phyloP scores from a whole-genome alignment of 2,797 vertebrate species.

The Hippoglossus hippoglossus region DNA sequence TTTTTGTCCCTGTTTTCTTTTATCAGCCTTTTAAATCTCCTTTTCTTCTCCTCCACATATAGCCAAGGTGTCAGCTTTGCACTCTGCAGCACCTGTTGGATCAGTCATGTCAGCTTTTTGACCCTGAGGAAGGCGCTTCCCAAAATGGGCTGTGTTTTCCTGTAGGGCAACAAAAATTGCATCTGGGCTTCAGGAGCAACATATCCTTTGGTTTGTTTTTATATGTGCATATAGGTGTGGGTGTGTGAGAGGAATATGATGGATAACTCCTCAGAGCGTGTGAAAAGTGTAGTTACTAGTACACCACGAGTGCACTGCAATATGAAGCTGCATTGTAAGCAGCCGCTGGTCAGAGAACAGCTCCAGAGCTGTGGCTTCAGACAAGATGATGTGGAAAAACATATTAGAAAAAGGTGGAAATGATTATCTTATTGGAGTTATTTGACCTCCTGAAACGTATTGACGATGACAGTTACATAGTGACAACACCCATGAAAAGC shows the following conservation, averaged over 20 bases:
- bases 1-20: conserved; percentile 45
- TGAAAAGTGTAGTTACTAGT: conserved; percentile 15
- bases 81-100: conserved; percentile 51
- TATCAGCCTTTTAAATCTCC: conserved; percentile 60
- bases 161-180: conserved; percentile 27
- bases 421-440: not conserved
- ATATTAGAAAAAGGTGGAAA: not conserved
- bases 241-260: not conserved
- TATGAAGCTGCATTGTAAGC: not conserved
- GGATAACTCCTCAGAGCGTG: conserved; percentile 2
- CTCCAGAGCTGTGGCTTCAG: not conserved
- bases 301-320: conserved; percentile 4
- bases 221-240: conserved; percentile 30
- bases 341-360: conserved; percentile 1
- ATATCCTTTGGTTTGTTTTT: conserved; percentile 31
- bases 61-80: conserved; percentile 15
- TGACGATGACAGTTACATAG: not conserved
- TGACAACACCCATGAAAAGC: not conserved
- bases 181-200: conserved; percentile 36
- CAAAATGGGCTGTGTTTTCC: conserved; percentile 31
- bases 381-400: not conserved
- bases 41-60: conserved; percentile 17
- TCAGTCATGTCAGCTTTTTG: conserved; percentile 52
- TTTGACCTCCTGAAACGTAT: not conserved
- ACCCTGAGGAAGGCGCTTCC: conserved; percentile 37